Evolutionary conservation across 2,113 vertebrate genomes (phyloP).

Genomic region (Cryptomyrus ogoouensis): DNA sequence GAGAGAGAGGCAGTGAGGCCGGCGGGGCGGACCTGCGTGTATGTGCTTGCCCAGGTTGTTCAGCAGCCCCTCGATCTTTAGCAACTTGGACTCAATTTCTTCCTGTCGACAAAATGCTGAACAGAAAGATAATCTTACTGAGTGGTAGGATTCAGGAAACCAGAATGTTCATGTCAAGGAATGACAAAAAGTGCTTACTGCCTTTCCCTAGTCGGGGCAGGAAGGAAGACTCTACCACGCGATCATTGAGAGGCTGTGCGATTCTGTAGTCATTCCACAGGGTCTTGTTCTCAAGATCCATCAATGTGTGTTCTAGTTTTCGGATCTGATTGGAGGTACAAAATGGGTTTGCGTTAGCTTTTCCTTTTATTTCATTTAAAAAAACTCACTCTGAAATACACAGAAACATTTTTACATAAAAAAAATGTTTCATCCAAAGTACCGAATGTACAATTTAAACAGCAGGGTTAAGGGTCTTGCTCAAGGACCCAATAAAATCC

Average conservation of each 20-base stretch:
- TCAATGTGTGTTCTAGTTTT: constrained; percentile 71
- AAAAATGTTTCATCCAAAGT: background rate
- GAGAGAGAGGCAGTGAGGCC: background rate
- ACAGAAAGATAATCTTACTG: background rate
- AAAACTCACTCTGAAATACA: background rate
- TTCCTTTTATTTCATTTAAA: background rate
- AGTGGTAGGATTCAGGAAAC: background rate
- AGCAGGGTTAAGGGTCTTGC: background rate
- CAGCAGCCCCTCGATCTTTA: constrained; percentile 62
- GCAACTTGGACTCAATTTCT: constrained; percentile 61
- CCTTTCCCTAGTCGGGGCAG: constrained; percentile 40
- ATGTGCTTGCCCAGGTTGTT: constrained; percentile 56
- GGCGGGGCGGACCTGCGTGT: constrained; percentile 37
- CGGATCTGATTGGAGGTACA: constrained; percentile 47
- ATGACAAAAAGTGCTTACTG: constrained; percentile 47
- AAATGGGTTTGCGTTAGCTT: background rate
- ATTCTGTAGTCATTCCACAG: constrained; percentile 74
- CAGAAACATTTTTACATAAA: background rate
- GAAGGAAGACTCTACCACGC: constrained; percentile 78
- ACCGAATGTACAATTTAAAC: background rate
- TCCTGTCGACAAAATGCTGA: constrained; percentile 66
- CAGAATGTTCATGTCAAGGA: background rate
- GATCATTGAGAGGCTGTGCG: constrained; percentile 66
- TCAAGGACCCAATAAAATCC: background rate
- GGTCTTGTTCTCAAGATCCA: constrained; percentile 70